Evolutionary conservation across 1,140 invertebrate genomes (phyloP), one percentile per base, ranked within the genome.

Genomic region (Drosophila truncata): DNA sequence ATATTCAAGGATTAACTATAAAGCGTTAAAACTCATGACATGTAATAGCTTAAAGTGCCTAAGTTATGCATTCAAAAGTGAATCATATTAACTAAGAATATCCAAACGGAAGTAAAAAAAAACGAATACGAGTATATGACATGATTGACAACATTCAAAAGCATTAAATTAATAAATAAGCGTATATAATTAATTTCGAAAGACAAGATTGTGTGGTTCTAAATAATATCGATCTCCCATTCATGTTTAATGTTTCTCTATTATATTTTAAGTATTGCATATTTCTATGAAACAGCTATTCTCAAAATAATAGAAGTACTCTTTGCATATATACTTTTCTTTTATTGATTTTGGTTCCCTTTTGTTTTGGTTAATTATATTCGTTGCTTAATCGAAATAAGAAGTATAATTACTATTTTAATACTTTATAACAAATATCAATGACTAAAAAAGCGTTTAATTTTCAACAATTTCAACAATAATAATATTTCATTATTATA

Each of bases 51-150:
- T 16, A 52, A 52, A 33, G 50, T 18, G 50, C 18, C 13, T 0
- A 33, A 33, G 27, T 35, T 35, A 20, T 54, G 31, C 50, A 52
- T 52, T 33, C 29, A 37, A 54, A 23, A 23, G 31, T 23, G 31
- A 14, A 37, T 16, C 27, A 33, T 33, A 33, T 52, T 33, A 33
- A 20, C 27, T 52, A 52, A 52, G n/a, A 33, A 52, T 6, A 20
- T 14, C 7, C 6, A 20, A 52, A 20, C 6, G 6, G 18, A 33
- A 33, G 33, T 9, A 5, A 50, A 10, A 54, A 54, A 49, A 27
- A 18, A 9, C 0, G 8, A 35, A 54, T 23, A 35, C 18, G 25
- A 49, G 47, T 49, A 29, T 11, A n/a, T 52, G 29, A 54, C 50
- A 35, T n/a, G 52, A 55, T 23, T 23, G 33, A 25, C 16, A 2